These are phyloP conservation scores for Cryptus viduatorius DNA, from an alignment of 2,888 invertebrate species.

Conservation along the genomic window DNA sequence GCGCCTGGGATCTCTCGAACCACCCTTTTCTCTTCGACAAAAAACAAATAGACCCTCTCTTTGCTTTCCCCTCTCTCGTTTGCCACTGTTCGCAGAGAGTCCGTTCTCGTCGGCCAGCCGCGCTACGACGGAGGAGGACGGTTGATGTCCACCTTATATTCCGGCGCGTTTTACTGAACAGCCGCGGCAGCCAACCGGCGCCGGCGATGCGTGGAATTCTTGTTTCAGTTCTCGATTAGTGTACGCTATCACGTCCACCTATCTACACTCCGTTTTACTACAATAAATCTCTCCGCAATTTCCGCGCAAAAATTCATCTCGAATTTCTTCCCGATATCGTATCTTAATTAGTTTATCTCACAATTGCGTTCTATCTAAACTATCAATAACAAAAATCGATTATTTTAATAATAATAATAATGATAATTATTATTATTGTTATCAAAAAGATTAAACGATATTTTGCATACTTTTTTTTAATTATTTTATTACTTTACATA, in stretches of 20 bases:
- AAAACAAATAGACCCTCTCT: slow-evolving; percentile 47
- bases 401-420: neutral
- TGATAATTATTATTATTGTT: neutral
- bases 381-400: neutral
- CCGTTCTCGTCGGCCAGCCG: slow-evolving; percentile 26
- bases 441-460: too few relatives aligned
- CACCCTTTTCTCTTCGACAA: slow-evolving; percentile 57
- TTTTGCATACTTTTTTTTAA: too few relatives aligned
- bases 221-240: slow-evolving; percentile 52
- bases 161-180: slow-evolving; percentile 47
- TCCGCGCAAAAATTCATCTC: slow-evolving; percentile 4
- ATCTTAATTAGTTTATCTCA: slow-evolving; percentile 27
- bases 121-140: slow-evolving; percentile 42
- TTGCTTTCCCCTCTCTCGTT: slow-evolving; percentile 53
- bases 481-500: too few relatives aligned
- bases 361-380: neutral
- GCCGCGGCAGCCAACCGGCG: slow-evolving; percentile 62
- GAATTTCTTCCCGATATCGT: neutral
- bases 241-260: slow-evolving; percentile 34
- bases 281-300: slow-evolving; percentile 1
- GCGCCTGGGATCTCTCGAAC: slow-evolving; percentile 62
- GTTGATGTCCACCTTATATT: slow-evolving; percentile 41
- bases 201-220: slow-evolving; percentile 58
- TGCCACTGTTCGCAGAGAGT: neutral
- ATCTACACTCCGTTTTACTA: neutral